Evolutionary conservation across 2,888 invertebrate species (phyloP), one percentile per base, ranked within the genome.

Genomic region (Diarsia brunnea): DNA sequence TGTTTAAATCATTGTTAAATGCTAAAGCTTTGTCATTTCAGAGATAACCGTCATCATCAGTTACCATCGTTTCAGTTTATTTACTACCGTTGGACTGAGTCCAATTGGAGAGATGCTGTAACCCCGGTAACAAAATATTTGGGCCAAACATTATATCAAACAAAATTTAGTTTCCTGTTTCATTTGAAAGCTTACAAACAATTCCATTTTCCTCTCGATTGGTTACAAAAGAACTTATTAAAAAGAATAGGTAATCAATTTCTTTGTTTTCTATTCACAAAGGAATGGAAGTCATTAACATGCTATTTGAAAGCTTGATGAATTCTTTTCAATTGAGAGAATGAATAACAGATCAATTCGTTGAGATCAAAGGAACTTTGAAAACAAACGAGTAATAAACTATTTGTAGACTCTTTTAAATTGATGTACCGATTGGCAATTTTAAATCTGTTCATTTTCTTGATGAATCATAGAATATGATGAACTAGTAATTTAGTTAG

Each of bases 231-330:
- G 45, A 51, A 66, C 31, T 71, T 64, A 67, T 58, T 82, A 21
- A 38, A 84, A 82, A 66, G 55, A 71, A 72, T 69, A 66, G 45
- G 61, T 69, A 73, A 68, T 73, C 66, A 63, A 67, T 63, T 69
- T 69, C 66, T 84, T 84, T 79, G 73, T 81, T 81, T 73, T 49
- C 47, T 8, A 14, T 47, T 43, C 27, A 69, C 73, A 80, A 84
- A 69, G 31, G 69, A 79, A 65, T 21, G 47, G 14, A 53, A 60
- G 61, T 84, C 73, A 84, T 84, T 79, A 68, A 21, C 49, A 63
- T 70, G 66, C 49, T 55, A 55, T 60, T 79, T 78, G 65, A 4
- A 38, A n/a, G 60, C 43, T 60, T 51, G 45, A 21, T 58, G 51
- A 64, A 66, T 67, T 67, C 10, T 64, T 80, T 70, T 67, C 51